Evolutionary conservation across 2,888 invertebrate species (phyloP), one percentile per base, ranked within the genome.

Genomic region (Drosophila helvetica): DNA sequence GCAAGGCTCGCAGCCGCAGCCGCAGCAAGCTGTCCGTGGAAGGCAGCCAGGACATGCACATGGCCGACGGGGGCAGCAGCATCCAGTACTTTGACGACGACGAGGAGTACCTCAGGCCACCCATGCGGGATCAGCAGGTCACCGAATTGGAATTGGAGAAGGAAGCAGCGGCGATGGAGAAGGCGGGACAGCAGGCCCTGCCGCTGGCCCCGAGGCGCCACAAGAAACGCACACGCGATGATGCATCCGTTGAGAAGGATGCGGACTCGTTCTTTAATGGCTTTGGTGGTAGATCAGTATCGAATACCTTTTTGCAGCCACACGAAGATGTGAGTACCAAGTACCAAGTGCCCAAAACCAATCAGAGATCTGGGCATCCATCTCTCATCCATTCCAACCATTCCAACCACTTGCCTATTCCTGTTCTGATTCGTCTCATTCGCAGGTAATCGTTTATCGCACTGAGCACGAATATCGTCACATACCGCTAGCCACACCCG

Each of bases 401-500:
- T 52, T 27, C 27, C 19, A 9, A 6, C 61, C 22, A 15, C 47
- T 27, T 7, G 27, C n/a, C 12, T 9, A 38, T 8, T 19, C 22
- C 27, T 2, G 0, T 10, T n/a, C n/a, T 10, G 1, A 12, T 18
- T 46, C 48, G 1, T n/a, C n/a, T 10, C 0, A 12, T 18, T 46
- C 48, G 1, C 1, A 95, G 95, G 93, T 94, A 90, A 94, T 94
- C 80, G 94, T 94, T 85, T 95, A 94, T 91, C 93, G 94, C 81
- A 94, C 94, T 77, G 94, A 95, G 86, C 94, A 95, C 81, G 94
- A 95, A 88, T 94, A 94, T 88, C 82, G 81, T 70, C 93, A 93
- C 75, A 93, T 95, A 78, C 94, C 95, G 60, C 87, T 92, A 78
- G 93, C 93, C 82, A 92, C 91, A 27, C 93, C 93, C 22, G 93